Percentiles rank a stretch among this genome's conserved stretches.
Evolutionary conservation across 1,140 invertebrate genomes (phyloP).

Genomic region (Pteromalus puparum): DNA sequence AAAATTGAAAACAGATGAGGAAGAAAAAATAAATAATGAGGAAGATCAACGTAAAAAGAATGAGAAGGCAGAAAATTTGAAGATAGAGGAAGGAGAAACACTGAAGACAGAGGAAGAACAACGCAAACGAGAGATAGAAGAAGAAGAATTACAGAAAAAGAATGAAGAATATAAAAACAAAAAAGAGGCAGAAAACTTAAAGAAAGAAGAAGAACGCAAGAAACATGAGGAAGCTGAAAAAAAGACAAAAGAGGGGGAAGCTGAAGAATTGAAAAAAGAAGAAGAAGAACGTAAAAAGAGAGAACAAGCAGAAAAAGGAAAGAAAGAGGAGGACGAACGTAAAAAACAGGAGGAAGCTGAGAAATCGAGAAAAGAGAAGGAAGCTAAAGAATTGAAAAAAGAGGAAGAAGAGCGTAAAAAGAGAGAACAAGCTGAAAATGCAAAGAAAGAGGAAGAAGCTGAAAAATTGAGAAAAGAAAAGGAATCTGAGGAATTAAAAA

Average conservation of each 20-base stretch:
- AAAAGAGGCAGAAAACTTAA: conserved; percentile 38
- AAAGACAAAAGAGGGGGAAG: conserved; percentile 1
- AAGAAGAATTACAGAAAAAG: background rate
- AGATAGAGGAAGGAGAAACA: conserved; percentile 33
- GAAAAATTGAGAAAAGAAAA: conserved; percentile 19
- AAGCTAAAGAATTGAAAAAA: conserved; percentile 34
- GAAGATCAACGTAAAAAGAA: conserved; percentile 48
- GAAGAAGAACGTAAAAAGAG: background rate
- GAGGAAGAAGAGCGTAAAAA: conserved; percentile 12
- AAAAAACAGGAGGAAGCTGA: conserved; percentile 36
- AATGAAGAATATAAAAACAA: background rate
- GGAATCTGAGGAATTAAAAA: background rate
- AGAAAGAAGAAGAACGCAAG: conserved; percentile 40
- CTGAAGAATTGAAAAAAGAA: conserved; percentile 6
- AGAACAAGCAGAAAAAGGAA: conserved; percentile 15
- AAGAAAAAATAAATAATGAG: conserved; percentile 42
- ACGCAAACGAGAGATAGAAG: background rate
- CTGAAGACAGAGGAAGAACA: conserved; percentile 32
- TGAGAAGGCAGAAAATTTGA: too few species aligned
- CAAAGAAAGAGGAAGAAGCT: conserved; percentile 14
- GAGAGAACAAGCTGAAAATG: conserved; percentile 35
- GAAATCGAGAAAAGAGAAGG: conserved; percentile 11
- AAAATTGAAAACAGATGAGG: background rate
- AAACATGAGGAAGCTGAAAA: conserved; percentile 7
- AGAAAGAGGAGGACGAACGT: conserved; percentile 37